These are phyloP conservation scores for Silurus meridionalis DNA, from an alignment of 2,113 vertebrate genomes.

Conservation along the genomic window DNA sequence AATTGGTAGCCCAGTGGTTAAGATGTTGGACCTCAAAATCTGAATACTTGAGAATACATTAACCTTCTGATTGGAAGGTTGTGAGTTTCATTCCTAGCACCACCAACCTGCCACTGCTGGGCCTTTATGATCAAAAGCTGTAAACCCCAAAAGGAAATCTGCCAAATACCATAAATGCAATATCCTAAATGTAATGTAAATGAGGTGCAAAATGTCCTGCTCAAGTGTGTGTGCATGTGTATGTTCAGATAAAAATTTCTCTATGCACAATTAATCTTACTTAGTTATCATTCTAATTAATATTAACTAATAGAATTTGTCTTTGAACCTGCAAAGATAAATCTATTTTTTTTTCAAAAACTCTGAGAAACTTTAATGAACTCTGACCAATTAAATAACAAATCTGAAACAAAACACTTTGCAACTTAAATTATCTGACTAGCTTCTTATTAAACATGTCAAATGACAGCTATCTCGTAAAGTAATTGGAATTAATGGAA, in stretches of 20 bases:
- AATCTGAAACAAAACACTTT: not conserved
- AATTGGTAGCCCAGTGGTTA: too few relatives aligned
- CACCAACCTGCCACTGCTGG: too few relatives aligned
- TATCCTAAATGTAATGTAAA: not conserved
- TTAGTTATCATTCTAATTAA: not conserved
- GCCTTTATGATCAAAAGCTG: too few relatives aligned
- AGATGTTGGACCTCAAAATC: too few relatives aligned
- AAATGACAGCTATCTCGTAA: conserved; percentile 1
- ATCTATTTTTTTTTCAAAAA: not conserved
- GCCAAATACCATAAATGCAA: too few relatives aligned
- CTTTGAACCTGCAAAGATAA: not conserved
- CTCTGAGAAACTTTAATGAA: conserved; percentile 14
- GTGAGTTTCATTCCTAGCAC: too few relatives aligned
- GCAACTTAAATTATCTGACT: conserved; percentile 23
- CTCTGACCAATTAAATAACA: conserved; percentile 9
- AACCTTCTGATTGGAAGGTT: too few relatives aligned
- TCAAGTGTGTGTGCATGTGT: conserved; percentile 16
- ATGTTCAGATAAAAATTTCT: not conserved
- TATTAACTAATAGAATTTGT: not conserved
- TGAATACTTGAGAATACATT: too few relatives aligned
- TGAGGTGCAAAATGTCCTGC: not conserved
- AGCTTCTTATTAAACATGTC: conserved; percentile 20
- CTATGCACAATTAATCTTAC: not conserved
- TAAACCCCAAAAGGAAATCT: too few relatives aligned
- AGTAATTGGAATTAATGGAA: conserved; percentile 21